Evolutionary conservation across 1,140 invertebrate species (phyloP), one percentile per base, ranked within the genome.

Genomic region (Drosophila seguyi): DNA sequence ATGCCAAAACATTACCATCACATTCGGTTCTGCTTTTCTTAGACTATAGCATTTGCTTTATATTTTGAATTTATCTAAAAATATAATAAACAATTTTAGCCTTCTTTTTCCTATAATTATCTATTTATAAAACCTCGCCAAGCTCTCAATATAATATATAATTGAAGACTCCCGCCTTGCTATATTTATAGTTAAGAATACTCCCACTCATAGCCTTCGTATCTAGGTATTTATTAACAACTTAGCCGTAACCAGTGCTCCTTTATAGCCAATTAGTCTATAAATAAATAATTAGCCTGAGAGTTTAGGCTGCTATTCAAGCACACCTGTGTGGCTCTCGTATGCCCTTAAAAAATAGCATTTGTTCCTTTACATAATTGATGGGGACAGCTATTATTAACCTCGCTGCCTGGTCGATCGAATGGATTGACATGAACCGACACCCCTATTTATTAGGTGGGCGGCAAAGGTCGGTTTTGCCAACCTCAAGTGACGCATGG

Each of bases 351-450:
- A 52, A 68, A 52, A 66, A 50, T n/a, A 3, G 2, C 3, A 5
- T 18, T 20, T 36, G 16, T 22, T 16, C 4, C 13, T 16, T 34
- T 69, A 31, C n/a, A 66, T 69, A 66, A 44, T 53, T 69, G 29
- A 69, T 36, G 47, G 44, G 22, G 20, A 16, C 14, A 29, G 16
- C 47, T 69, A 67, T 67, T 66, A 53, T 67, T 67, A 69, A 34
- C 61, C 47, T n/a, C 20, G 36, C 14, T 13, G 45, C n/a, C 29
- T 6, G 45, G 60, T 62, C 25, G 25, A 48, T 48, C 22, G 18
- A 36, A 29, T 34, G 29, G 29, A 29, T 41, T 66, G 66, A 52
- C 38, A 52, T 52, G 31, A 65, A 38, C 31, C 48, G 22, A 53
- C 65, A 63, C 59, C 20, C 44, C 16, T 22, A 25, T 44, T 53